Conservation (phyloP, 2,888 invertebrate genomes). For the Hydraecia micacea region DNA sequence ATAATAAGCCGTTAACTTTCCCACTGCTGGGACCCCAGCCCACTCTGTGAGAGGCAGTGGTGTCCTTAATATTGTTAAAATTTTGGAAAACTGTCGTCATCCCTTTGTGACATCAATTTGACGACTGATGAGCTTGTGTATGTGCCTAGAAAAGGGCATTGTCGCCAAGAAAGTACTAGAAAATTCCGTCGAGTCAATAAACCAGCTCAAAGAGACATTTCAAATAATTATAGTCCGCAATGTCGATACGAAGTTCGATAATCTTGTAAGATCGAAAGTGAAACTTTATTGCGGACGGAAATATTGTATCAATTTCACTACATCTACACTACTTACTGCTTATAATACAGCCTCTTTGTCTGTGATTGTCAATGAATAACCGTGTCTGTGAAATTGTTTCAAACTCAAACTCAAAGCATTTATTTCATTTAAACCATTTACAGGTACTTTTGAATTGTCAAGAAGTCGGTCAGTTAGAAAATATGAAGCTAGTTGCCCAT, state of each 20-base stretch:
- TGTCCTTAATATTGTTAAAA: no score
- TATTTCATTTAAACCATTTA: no score
- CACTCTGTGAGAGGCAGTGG: no score
- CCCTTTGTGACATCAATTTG: background rate
- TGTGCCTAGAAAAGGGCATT: background rate
- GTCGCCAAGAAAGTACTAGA: background rate
- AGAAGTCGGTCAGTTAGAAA: no score
- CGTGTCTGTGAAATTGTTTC: background rate
- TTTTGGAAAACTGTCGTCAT: no score
- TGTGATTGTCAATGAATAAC: conserved; percentile 5
- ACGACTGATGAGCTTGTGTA: background rate
- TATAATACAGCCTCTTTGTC: conserved; percentile 7
- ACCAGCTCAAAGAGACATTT: background rate
- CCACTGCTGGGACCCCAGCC: no score
- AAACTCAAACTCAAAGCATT: no score
- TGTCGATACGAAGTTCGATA: conserved; percentile 15
- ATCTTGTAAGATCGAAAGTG: conserved; percentile 27
- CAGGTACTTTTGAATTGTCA: no score
- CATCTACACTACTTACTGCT: conserved; percentile 24
- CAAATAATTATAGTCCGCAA: background rate
- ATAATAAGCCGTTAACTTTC: no score
- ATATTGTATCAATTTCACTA: conserved; percentile 36
- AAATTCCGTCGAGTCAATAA: background rate
- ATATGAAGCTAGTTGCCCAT: no score
- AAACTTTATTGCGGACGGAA: conserved; percentile 26